Evolutionary conservation across 2,113 vertebrate genomes (phyloP), one percentile per base, ranked within the genome.

Genomic region (Chloropsis cyanopogon): DNA sequence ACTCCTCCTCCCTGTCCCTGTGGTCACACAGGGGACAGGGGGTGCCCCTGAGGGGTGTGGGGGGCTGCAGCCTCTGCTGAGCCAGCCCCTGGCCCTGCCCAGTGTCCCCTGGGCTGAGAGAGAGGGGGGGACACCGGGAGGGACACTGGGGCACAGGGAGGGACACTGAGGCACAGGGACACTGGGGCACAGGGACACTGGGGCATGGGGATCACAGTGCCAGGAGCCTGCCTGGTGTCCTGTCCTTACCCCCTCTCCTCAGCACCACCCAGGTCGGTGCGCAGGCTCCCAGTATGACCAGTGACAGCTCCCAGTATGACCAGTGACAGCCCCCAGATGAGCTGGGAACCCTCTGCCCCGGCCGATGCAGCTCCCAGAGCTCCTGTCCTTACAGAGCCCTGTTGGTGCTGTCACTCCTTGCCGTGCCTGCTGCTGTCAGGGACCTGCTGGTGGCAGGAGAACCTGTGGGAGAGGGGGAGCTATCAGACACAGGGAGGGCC

Each of bases 1-100:
- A 0, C 1, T 31, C 19, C 59, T 79, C 6, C 31, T 53, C 28
- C 0, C 0, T 6, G 12, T 37, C 73, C 56, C 5, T 3, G 2
- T 1, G 56, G 39, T 8, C 3, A 54, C 12, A 37, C 28, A 25
- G 59, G 33, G 31, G 59, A 23, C 28, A 59, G 72, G 57, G 37
- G 39, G 28, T 2, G 1, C 10, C 21, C 1, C 1, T 0, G 35
- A 37, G 35, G 29, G 29, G 6, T 0, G 3, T 6, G 60, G 14
- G 19, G 7, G 54, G 41, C 50, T 77, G 70, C 59, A 81, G 44
- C 39, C 42, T n/a, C 49, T 69, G 10, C 50, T 57, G 29, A 8
- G 3, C 49, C 53, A n/a, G 22, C 2, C 1, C 9, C 9, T 9
- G 52, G 12, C 33, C 26, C 73, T 93, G 70, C 33, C 46, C 8